Evolutionary conservation across 2,797 vertebrate species (phyloP).

Genomic region (Borostomias antarcticus): DNA sequence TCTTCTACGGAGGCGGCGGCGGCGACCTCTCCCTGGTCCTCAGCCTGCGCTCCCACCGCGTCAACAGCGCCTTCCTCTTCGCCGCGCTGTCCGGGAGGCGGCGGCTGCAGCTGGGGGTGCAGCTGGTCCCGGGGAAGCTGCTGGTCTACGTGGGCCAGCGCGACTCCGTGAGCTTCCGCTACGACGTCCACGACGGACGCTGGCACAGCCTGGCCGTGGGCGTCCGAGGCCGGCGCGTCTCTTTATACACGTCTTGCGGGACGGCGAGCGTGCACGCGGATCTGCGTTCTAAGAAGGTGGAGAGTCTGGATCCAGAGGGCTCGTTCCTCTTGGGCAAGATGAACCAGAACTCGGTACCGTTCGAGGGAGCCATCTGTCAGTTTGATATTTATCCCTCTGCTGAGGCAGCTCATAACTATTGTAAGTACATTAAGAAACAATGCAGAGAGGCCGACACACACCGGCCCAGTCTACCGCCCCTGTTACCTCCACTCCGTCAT

Average conservation of each 20-base stretch:
- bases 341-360: slow-evolving; percentile 86
- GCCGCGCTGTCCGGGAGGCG: slow-evolving; percentile 82
- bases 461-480: slow-evolving; percentile 79
- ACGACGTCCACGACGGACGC: slow-evolving; percentile 89
- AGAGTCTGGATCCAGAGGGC: slow-evolving; percentile 85
- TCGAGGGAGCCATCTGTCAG: slow-evolving; percentile 97
- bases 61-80: slow-evolving; percentile 94
- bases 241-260: slow-evolving; percentile 91
- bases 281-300: slow-evolving; percentile 83
- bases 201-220: slow-evolving; percentile 92
- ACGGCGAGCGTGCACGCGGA: slow-evolving; percentile 78
- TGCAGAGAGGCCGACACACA: slow-evolving; percentile 90
- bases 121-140: slow-evolving; percentile 86
- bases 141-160: slow-evolving; percentile 86
- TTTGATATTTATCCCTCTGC: slow-evolving; percentile 94
- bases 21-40: slow-evolving; percentile 85
- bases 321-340: slow-evolving; percentile 93
- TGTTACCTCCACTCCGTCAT: slow-evolving; percentile 78
- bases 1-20: slow-evolving; percentile 70
- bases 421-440: slow-evolving; percentile 94
- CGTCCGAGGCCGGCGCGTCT: slow-evolving; percentile 81
- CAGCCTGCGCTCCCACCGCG: slow-evolving; percentile 90
- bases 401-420: slow-evolving; percentile 96
- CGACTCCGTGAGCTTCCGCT: slow-evolving; percentile 89
- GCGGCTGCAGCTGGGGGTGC: slow-evolving; percentile 91